Conservation (phyloP, 2,797 vertebrate genomes). For the Hybognathus amarus region DNA sequence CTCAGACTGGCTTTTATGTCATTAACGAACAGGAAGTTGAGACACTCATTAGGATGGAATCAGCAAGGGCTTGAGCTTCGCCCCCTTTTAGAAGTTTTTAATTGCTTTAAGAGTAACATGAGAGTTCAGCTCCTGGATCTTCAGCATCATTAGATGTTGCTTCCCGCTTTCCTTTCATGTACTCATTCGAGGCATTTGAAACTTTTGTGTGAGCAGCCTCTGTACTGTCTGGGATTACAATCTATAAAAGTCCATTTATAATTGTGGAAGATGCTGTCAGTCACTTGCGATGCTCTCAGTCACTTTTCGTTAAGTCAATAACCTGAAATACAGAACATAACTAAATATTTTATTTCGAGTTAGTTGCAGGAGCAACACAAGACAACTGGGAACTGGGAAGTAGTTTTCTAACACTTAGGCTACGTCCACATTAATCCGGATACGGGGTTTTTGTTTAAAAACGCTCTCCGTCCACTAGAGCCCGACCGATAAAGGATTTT, state of each 20-base stretch:
- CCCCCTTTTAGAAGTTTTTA: constrained; percentile 39
- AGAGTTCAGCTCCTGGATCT: constrained; percentile 13
- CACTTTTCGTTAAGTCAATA: neutral
- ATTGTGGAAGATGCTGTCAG: neutral
- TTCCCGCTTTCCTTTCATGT: neutral
- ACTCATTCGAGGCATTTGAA: constrained; percentile 6
- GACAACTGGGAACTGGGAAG: neutral
- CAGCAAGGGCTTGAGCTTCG: constrained; percentile 16
- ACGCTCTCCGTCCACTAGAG: too few relatives aligned
- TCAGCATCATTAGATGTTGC: constrained; percentile 23
- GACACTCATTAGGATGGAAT: constrained; percentile 26
- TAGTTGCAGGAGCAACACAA: too few relatives aligned
- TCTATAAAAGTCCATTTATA: neutral
- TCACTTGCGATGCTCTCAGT: neutral
- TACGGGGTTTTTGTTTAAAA: too few relatives aligned
- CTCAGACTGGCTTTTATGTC: constrained; percentile 9
- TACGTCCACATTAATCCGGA: too few relatives aligned
- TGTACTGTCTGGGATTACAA: neutral
- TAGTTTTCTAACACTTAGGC: neutral
- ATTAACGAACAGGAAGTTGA: constrained; percentile 28
- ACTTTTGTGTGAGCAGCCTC: neutral
- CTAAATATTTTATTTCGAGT: too few relatives aligned
- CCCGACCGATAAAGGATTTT: too few relatives aligned
- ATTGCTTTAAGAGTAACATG: constrained; percentile 41
- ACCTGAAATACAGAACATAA: too few relatives aligned